Percentiles rank a stretch among this genome's conserved stretches.
Conservation (phyloP, 2,113 vertebrate genomes). For the Embiotoca jacksoni region DNA sequence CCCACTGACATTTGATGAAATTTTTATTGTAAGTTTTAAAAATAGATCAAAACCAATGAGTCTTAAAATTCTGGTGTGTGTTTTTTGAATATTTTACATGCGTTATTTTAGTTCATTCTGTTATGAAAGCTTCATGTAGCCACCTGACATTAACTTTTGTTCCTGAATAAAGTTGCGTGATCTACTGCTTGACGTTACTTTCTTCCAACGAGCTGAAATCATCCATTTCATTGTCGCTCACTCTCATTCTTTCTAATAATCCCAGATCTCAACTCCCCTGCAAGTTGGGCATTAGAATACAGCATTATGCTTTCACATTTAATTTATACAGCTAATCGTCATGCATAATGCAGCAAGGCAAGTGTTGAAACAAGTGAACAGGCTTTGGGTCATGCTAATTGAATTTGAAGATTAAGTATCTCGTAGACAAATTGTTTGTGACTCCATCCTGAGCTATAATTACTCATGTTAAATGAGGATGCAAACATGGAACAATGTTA, state of each 20-base stretch:
- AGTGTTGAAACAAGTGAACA: conserved; percentile 75
- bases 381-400: conserved; percentile 78
- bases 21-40: no score
- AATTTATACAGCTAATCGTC: conserved; percentile 70
- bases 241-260: conserved; percentile 41
- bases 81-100: no score
- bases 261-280: conserved; percentile 39
- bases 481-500: conserved; percentile 58
- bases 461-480: conserved; percentile 75
- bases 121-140: background rate
- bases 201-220: background rate
- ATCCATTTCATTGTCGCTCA: background rate
- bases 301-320: conserved; percentile 71
- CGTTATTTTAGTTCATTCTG: background rate
- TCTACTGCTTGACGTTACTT: background rate
- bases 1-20: no score
- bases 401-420: conserved; percentile 77
- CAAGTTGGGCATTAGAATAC: conserved; percentile 38
- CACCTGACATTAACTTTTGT: background rate
- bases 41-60: no score
- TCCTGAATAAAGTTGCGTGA: background rate
- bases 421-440: conserved; percentile 74
- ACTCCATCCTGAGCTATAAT: conserved; percentile 72
- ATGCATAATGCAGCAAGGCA: conserved; percentile 73
- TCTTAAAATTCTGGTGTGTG: no score